These are phyloP conservation scores for Calyptomena viridis DNA, from an alignment of 2,113 vertebrate genomes.

Conservation along the genomic window DNA sequence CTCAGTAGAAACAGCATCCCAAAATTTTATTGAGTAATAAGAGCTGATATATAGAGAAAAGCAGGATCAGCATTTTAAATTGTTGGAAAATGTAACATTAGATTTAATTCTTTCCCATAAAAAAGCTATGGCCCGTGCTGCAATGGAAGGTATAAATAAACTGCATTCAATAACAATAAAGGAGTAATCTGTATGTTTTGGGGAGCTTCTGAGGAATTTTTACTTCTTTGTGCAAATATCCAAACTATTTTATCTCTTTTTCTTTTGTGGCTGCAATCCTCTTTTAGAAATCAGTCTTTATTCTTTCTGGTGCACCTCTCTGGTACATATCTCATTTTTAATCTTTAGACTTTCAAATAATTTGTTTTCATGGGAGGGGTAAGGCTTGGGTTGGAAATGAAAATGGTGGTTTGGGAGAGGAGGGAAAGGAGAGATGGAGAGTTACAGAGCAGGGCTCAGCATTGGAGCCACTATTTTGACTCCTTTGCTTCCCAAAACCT, in stretches of 20 bases:
- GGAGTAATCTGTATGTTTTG: background rate
- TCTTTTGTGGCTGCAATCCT: background rate
- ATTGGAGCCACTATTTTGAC: background rate
- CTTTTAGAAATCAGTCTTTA: background rate
- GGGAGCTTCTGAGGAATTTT: conserved; percentile 13
- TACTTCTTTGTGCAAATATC: background rate
- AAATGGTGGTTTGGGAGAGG: background rate
- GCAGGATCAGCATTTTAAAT: background rate
- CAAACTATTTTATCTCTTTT: background rate
- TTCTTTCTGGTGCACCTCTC: background rate
- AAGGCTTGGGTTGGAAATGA: conserved; percentile 15
- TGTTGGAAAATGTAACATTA: conserved; percentile 28
- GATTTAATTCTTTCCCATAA: conserved; percentile 34
- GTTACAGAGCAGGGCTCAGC: background rate
- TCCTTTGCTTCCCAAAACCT: background rate
- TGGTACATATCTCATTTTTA: conserved; percentile 41
- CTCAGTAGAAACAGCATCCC: background rate
- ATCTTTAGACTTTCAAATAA: conserved; percentile 72
- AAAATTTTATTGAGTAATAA: conserved; percentile 35
- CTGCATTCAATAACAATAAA: conserved; percentile 23
- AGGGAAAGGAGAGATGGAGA: background rate
- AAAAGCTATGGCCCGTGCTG: conserved; percentile 7
- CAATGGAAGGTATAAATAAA: conserved; percentile 50
- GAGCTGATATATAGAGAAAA: conserved; percentile 6
- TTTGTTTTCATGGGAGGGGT: conserved; percentile 71